Evolutionary conservation across 2,113 vertebrate species (phyloP), one percentile per base, ranked within the genome.

Genomic region (Caranx melampygus): DNA sequence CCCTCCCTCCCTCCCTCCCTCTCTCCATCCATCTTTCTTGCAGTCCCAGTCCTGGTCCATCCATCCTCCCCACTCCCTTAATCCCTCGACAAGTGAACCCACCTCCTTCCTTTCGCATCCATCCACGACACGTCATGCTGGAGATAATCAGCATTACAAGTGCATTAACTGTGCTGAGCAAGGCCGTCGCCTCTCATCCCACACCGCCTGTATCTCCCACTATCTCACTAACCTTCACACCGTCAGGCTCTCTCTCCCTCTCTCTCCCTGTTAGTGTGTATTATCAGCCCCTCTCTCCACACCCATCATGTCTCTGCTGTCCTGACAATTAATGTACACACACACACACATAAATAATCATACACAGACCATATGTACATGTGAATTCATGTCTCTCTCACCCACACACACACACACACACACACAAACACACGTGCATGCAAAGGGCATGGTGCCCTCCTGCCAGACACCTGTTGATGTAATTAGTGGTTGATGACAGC

Each of bases 131-230:
- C 16, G 35, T 61, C 72, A 82, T 66, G 70, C 58, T 62, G 61
- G 33, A 86, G 72, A 90, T 81, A 75, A 90, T 88, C 82, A 71
- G 60, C 79, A 85, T 88, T 83, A 85, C 79, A 81, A 69, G 69
- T 82, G 71, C 68, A 83, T 90, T 80, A 88, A 72, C 69, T 73
- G 84, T 71, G 81, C 72, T 60, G 81, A 82, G 75, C 67, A 57
- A 45, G 70, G 72, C 67, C 67, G 81, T 52, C 5, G 31, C 45
- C 44, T 75, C 54, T 69, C 61, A 51, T 31, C 37, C 34, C 67
- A 34, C 34, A 21, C 20, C 1, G 18, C 20, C 70, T 45, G 59
- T 45, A 49, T 59, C 40, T 47, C 16, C 13, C 35, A 6, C 61
- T 18, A 13, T 55, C 61, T 68, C 34, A 26, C 15, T 82, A 63